phyloP scores from a whole-genome alignment of 1,140 invertebrate genomes.

The Papilio glaucus region DNA sequence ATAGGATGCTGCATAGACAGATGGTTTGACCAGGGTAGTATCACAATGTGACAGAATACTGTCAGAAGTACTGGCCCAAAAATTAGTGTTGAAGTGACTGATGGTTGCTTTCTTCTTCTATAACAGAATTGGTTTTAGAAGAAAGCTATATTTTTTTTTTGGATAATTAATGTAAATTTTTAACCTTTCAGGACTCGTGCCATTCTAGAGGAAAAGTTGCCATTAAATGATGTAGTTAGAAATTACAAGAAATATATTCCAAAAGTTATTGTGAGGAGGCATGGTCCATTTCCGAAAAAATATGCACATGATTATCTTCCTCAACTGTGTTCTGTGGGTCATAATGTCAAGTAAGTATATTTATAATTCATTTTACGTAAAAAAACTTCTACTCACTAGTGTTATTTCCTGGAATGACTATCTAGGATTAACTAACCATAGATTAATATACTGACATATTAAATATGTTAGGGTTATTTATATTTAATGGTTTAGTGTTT shows the following conservation, averaged over 20 bases:
- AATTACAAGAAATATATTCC: conserved; percentile 93
- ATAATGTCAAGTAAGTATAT: conserved; percentile 84
- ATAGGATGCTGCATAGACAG: no score
- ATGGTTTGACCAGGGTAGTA: no score
- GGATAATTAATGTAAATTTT: no score
- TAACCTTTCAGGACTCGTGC: conserved; percentile 84
- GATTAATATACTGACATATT: not conserved
- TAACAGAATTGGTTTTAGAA: no score
- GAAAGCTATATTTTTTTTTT: no score
- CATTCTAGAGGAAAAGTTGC: conserved; percentile 88
- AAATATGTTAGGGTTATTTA: not conserved
- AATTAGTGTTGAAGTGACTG: no score
- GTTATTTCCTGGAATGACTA: not conserved
- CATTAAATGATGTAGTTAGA: conserved; percentile 86
- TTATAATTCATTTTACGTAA: conserved; percentile 1
- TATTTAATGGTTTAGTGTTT: not conserved
- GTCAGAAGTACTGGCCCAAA: no score
- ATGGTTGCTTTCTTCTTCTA: no score
- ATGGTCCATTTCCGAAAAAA: conserved; percentile 89
- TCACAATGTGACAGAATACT: no score
- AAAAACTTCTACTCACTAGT: not conserved
- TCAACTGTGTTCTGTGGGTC: conserved; percentile 84
- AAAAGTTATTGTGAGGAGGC: conserved; percentile 88
- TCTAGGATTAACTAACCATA: not conserved
- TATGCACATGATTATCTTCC: conserved; percentile 88